These are phyloP conservation scores for Theristicus caerulescens DNA, from an alignment of 2,113 vertebrate genomes.

Conservation along the genomic window DNA sequence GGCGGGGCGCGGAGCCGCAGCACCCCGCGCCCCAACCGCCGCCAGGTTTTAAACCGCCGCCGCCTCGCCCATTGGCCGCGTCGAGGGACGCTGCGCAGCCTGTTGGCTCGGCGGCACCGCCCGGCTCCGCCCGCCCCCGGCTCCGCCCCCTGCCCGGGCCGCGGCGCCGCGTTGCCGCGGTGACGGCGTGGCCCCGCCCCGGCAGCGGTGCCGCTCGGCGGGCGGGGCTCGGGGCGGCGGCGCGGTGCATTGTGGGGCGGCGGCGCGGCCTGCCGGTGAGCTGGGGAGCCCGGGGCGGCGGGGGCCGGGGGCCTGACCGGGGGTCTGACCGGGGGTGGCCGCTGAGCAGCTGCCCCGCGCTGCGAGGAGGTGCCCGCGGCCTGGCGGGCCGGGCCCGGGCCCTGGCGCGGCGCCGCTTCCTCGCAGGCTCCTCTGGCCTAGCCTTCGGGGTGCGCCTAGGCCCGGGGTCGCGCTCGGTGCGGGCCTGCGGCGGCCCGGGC, in stretches of 20 bases:
- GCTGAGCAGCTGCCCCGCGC: rapidly evolving
- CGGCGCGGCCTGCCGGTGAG: background rate
- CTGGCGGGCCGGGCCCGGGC: rapidly evolving
- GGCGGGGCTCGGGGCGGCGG: background rate
- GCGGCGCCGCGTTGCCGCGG: background rate
- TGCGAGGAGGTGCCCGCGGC: rapidly evolving
- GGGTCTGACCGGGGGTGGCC: rapidly evolving
- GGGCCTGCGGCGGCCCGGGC: too few relatives aligned
- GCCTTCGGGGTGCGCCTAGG: background rate
- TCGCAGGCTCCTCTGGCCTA: rapidly evolving
- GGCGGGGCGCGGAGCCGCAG: rapidly evolving
- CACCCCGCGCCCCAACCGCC: rapidly evolving
- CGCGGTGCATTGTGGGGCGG: background rate
- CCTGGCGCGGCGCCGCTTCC: rapidly evolving
- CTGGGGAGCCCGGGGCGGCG: rapidly evolving
- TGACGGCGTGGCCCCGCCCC: background rate
- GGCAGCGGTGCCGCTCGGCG: too few relatives aligned
- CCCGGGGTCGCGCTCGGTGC: background rate
- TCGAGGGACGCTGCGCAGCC: background rate
- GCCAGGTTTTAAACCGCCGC: background rate
- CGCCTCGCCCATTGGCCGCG: background rate
- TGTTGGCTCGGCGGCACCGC: background rate
- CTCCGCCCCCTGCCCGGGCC: background rate
- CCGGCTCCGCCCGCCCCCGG: rapidly evolving
- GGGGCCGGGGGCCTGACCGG: rapidly evolving